These are phyloP conservation scores for Clavelina lepadiformis DNA, from an alignment of 23 tunicate species.

Conservation along the genomic window DNA sequence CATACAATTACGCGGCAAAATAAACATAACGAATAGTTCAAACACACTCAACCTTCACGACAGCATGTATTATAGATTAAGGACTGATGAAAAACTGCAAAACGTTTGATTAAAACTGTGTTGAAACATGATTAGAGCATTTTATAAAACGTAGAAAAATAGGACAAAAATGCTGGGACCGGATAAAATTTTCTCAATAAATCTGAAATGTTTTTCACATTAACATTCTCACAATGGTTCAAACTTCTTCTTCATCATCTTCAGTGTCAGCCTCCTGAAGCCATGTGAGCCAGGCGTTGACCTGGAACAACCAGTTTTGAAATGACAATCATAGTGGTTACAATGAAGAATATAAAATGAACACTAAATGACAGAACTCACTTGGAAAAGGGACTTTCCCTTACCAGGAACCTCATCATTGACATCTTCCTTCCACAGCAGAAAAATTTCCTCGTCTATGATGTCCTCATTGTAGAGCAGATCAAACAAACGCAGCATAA, in stretches of 20 bases:
- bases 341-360: background rate
- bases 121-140: no score
- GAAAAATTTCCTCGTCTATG: slow-evolving; percentile 71
- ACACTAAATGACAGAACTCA: background rate
- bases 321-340: background rate
- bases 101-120: no score
- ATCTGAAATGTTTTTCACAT: no score
- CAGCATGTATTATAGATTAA: no score
- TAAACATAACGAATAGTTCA: no score
- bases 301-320: slow-evolving; percentile 31
- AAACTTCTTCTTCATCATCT: slow-evolving; percentile 64
- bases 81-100: no score
- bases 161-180: no score
- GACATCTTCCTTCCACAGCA: slow-evolving; percentile 78
- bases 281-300: slow-evolving; percentile 84
- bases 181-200: no score
- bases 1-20: no score
- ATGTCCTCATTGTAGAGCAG: slow-evolving; percentile 73
- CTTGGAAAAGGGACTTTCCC: slow-evolving; percentile 76
- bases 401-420: slow-evolving; percentile 61
- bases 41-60: no score
- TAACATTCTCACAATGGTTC: slow-evolving; percentile 8
- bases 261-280: slow-evolving; percentile 88
- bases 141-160: no score
- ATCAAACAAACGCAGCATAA: slow-evolving; percentile 53